These are phyloP conservation scores for Callaeas wilsoni DNA, from an alignment of 2,113 vertebrate species.

Conservation along the genomic window DNA sequence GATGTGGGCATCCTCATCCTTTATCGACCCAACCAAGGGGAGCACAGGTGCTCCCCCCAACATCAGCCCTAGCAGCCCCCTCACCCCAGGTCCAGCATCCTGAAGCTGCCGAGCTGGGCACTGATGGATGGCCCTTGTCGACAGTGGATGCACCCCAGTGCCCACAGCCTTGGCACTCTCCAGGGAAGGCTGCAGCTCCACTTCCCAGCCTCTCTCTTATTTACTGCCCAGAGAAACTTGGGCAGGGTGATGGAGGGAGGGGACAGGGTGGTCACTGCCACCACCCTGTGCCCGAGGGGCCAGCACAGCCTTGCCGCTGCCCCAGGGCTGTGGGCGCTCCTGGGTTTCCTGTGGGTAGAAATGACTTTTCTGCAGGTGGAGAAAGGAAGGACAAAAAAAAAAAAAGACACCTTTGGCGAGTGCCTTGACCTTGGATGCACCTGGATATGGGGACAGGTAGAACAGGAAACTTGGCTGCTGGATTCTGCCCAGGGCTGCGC, in stretches of 20 bases:
- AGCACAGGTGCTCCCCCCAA: neutral
- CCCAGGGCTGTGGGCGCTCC: neutral
- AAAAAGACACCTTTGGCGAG: neutral
- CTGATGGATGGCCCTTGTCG: neutral
- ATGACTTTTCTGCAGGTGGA: rapidly evolving
- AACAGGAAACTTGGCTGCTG: rapidly evolving
- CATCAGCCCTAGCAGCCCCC: neutral
- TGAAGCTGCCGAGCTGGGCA: rapidly evolving
- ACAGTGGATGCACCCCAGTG: neutral
- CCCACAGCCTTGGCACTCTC: neutral
- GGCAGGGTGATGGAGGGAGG: neutral
- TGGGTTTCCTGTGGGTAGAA: rapidly evolving
- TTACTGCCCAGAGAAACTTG: rapidly evolving
- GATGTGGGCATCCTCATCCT: rapidly evolving
- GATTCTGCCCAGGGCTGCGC: neutral
- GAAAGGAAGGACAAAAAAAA: neutral
- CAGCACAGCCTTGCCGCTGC: neutral
- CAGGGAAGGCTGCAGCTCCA: neutral
- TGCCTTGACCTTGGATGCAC: neutral
- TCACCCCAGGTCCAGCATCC: neutral
- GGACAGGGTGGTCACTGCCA: neutral
- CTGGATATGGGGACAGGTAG: neutral
- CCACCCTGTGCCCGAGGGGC: rapidly evolving
- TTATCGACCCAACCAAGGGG: neutral
- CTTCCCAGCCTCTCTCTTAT: neutral